Percentiles rank a stretch among this genome's conserved stretches.
These are phyloP conservation scores for Elegia similella DNA, from an alignment of 2,888 invertebrate genomes.

Conservation along the genomic window DNA sequence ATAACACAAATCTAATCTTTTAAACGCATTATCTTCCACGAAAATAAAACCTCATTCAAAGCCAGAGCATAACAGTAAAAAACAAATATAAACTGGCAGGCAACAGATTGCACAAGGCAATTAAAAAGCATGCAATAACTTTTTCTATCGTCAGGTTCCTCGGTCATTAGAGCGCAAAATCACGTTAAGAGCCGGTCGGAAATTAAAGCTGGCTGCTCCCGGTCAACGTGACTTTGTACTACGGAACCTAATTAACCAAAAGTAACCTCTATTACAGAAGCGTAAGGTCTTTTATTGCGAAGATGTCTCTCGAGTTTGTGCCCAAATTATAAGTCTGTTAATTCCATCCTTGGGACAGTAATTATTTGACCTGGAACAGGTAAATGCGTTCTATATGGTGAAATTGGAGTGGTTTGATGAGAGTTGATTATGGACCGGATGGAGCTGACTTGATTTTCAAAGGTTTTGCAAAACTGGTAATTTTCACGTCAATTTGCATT, in stretches of 20 bases:
- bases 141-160: constrained; percentile 17
- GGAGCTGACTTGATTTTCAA: background rate
- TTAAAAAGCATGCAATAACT: constrained; percentile 15
- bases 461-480: background rate
- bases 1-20: background rate
- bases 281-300: background rate
- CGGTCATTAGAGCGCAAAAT: constrained; percentile 43
- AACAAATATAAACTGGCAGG: background rate
- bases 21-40: too few relatives aligned
- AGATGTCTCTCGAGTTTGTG: background rate
- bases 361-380: constrained; percentile 8
- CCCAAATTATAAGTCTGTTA: constrained; percentile 14
- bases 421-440: background rate
- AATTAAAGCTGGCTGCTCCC: constrained; percentile 45
- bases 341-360: constrained; percentile 7
- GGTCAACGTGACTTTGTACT: constrained; percentile 37
- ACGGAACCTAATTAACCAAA: background rate
- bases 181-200: constrained; percentile 45
- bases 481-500: background rate
- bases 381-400: background rate
- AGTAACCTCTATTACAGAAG: background rate
- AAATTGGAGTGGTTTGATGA: constrained; percentile 1
- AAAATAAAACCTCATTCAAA: background rate
- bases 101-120: constrained; percentile 7
- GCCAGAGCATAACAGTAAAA: background rate